Base-by-base conservation (phyloP, 2,797 vertebrate species). In the Parauchenoglanis punctatus region DNA sequence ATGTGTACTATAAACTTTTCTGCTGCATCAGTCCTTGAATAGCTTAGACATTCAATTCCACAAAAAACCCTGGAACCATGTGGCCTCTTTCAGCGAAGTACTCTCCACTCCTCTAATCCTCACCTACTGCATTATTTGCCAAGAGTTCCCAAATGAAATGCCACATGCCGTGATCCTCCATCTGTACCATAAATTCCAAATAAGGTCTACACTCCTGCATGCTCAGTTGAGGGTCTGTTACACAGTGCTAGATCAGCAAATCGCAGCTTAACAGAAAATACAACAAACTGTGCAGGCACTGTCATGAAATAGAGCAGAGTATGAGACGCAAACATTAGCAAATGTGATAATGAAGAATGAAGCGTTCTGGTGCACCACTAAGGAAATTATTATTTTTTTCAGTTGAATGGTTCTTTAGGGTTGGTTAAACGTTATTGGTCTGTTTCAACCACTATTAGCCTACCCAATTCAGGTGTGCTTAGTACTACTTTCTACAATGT, bases 101-200 rank as follows among this genome's bases (percentile, higher is more conserved):
- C 28, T 58, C 77, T 40, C 20, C 58, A n/a, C 78, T 63, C 12
- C 58, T 63, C 58, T 81, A 61, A 81, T 61, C 56, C 58, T 81
- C 23, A 63, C 20, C 12, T 46, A 63, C 35, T n/a, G 78, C 58
- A 61, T 61, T 44, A 61, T 15, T 44, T 46, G 78, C 78, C 78
- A 81, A 81, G 35, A 40, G 5, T 59, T 81, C 78, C 56, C 31
- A 59, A 80, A 59, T 61, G 31, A 81, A 15, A 81, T 17, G 13
- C 58, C 35, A 17, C 78, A 81, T 81, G 78, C 78, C 23, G 28
- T 44, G 58, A 23, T 59, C 35, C 58, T n/a, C 78, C 78, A 81
- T 81, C 78, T 81, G 78, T 44, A 40, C 56, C 73, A n/a, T 15
- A 23, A 46, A n/a, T 77, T 77, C 49, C n/a, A 12, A 35, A 8